phyloP scores from a whole-genome alignment of 2,888 invertebrate species.

The Calameuta filiformis region DNA sequence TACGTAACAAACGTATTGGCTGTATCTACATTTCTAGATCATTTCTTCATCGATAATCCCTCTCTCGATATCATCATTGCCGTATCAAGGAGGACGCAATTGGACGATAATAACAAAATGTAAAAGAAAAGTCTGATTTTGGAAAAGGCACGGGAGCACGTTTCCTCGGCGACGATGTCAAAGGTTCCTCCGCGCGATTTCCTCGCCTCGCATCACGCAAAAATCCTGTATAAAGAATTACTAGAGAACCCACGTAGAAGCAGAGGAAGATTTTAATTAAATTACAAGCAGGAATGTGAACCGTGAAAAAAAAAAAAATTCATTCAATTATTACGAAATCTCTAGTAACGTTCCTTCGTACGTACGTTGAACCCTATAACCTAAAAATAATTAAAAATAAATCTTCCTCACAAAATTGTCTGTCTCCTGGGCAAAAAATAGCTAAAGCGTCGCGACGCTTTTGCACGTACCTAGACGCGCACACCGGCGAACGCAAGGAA shows the following conservation, averaged over 20 bases:
- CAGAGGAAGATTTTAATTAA: background rate
- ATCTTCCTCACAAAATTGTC: background rate
- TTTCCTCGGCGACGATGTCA: background rate
- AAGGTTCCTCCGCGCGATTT: background rate
- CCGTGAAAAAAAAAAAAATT: background rate
- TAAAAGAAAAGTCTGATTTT: background rate
- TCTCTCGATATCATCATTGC: background rate
- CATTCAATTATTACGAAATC: background rate
- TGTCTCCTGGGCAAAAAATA: background rate
- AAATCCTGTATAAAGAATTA: background rate
- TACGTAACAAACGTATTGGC: background rate
- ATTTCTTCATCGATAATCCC: background rate
- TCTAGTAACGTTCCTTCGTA: background rate
- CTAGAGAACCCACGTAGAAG: background rate
- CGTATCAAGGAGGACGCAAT: background rate
- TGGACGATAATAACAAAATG: background rate
- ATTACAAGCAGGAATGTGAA: background rate
- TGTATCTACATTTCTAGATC: background rate
- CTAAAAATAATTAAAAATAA: background rate
- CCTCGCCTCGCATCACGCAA: background rate
- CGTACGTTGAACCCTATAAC: background rate
- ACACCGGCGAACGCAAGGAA: background rate
- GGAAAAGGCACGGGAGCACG: background rate
- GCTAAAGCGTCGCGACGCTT: too few species aligned
- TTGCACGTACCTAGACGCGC: too few species aligned